phyloP scores from a whole-genome alignment of 2,797 vertebrate species.

The Periparus ater region DNA sequence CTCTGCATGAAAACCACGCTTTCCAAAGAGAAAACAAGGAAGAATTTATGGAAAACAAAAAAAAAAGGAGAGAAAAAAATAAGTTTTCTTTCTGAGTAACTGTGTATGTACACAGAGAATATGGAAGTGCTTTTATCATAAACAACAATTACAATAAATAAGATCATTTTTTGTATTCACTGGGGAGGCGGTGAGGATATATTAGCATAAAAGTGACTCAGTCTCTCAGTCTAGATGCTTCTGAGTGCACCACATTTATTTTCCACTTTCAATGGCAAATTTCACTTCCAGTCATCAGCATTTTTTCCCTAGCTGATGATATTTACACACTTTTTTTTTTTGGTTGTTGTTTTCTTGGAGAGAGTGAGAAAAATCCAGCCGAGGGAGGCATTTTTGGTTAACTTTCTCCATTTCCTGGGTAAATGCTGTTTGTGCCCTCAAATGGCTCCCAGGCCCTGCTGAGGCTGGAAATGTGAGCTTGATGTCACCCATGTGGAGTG shows the following conservation, averaged over 20 bases:
- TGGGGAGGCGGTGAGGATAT: neutral
- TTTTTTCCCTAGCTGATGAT: neutral
- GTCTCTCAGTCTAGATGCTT: neutral
- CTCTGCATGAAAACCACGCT: neutral
- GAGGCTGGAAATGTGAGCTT: neutral
- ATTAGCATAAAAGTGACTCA: slow-evolving; percentile 19
- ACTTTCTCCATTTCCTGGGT: neutral
- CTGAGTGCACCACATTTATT: neutral
- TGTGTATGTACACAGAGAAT: neutral
- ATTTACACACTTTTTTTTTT: neutral
- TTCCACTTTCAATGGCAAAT: neutral
- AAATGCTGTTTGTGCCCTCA: neutral
- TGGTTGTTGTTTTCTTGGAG: neutral
- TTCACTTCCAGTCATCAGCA: neutral
- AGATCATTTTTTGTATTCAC: neutral
- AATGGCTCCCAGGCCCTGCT: neutral
- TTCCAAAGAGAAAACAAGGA: neutral
- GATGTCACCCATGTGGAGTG: neutral
- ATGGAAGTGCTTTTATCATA: neutral
- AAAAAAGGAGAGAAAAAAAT: neutral
- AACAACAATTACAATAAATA: slow-evolving; percentile 13
- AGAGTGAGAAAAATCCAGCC: neutral
- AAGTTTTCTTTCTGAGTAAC: neutral
- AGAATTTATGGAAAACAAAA: neutral
- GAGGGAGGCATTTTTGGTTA: fast-evolving